Conservation (phyloP, 2,113 vertebrate genomes). For the Gymnocephalus cernua region DNA sequence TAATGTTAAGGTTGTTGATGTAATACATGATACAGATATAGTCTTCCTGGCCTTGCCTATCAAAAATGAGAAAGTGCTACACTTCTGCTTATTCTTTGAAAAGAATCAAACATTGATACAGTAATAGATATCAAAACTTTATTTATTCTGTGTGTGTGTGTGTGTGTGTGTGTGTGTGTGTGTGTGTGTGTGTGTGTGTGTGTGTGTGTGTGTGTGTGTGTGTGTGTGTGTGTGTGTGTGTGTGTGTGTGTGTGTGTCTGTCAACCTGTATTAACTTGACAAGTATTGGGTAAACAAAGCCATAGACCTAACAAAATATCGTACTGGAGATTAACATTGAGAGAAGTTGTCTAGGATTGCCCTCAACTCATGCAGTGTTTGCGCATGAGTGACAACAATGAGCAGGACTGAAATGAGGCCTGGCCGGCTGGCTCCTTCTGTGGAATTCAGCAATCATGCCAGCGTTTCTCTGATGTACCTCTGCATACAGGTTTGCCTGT, state of each 20-base stretch:
- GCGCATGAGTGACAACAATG: slow-evolving; percentile 47
- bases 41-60: neutral
- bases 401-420: slow-evolving; percentile 60
- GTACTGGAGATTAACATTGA: slow-evolving; percentile 43
- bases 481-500: no score
- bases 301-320: slow-evolving; percentile 65
- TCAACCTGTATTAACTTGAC: slow-evolving; percentile 32
- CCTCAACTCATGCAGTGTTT: slow-evolving; percentile 58
- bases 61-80: neutral
- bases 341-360: slow-evolving; percentile 57
- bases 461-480: slow-evolving; percentile 3
- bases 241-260: slow-evolving; percentile 15
- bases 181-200: slow-evolving; percentile 14
- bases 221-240: slow-evolving; percentile 18
- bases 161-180: slow-evolving; percentile 11
- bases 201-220: slow-evolving; percentile 9
- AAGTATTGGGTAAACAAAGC: slow-evolving; percentile 29
- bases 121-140: neutral
- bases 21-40: neutral
- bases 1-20: neutral
- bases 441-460: neutral
- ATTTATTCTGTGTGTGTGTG: slow-evolving; percentile 13
- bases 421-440: slow-evolving; percentile 29
- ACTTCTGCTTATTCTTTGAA: neutral
- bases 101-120: slow-evolving; percentile 11